phyloP scores from a whole-genome alignment of 2,888 invertebrate genomes.

The Leptinotarsa juncta region DNA sequence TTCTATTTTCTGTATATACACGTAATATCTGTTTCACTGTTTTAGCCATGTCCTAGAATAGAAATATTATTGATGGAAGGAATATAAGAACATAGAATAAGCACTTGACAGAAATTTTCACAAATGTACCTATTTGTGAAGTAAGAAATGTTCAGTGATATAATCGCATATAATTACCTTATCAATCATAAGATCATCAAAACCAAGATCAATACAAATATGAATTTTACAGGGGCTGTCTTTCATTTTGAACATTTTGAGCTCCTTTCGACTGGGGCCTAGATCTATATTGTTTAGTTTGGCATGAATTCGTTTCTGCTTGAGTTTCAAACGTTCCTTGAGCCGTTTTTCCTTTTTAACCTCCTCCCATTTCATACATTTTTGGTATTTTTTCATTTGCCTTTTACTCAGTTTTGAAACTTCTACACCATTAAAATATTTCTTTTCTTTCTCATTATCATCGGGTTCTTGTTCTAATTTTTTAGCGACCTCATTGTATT shows the following conservation, averaged over 20 bases:
- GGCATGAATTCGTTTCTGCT: constrained; percentile 77
- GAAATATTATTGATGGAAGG: constrained; percentile 1
- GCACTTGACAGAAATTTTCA: no score
- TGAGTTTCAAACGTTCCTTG: constrained; percentile 75
- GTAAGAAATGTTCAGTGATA: no score
- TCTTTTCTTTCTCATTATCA: constrained; percentile 22
- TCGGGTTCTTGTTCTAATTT: neutral
- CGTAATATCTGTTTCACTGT: constrained; percentile 90
- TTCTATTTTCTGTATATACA: constrained; percentile 90
- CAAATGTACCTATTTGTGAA: no score
- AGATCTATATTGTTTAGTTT: constrained; percentile 77
- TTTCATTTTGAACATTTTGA: constrained; percentile 80
- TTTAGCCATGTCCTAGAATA: constrained; percentile 80
- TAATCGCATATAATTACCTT: constrained; percentile 54
- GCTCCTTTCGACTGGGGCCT: constrained; percentile 83
- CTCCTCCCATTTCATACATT: constrained; percentile 79
- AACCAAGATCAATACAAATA: constrained; percentile 90
- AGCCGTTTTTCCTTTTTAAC: constrained; percentile 77
- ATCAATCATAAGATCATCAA: constrained; percentile 89
- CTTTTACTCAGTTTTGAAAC: constrained; percentile 62
- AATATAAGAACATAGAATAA: neutral
- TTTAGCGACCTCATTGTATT: neutral
- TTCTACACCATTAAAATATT: constrained; percentile 63
- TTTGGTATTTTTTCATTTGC: constrained; percentile 66
- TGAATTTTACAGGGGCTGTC: constrained; percentile 76